These are phyloP conservation scores for Plutella xylostella DNA, from an alignment of 2,888 invertebrate species.

Conservation along the genomic window DNA sequence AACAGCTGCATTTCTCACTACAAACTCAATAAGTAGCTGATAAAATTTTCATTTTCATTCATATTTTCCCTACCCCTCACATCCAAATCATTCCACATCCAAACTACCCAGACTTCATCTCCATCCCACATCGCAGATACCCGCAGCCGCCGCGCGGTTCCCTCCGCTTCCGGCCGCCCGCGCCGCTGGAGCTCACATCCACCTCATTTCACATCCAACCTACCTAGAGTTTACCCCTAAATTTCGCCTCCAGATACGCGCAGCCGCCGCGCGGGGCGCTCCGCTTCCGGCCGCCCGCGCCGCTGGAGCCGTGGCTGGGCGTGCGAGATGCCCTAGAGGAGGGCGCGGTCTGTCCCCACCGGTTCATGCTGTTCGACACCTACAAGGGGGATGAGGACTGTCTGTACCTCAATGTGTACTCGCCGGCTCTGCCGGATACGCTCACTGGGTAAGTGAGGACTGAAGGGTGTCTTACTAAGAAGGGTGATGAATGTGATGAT, in stretches of 20 bases:
- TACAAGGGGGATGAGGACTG: conserved; percentile 76
- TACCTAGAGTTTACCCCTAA: neutral
- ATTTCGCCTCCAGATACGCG: conserved; percentile 38
- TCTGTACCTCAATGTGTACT: conserved; percentile 77
- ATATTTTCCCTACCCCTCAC: no score
- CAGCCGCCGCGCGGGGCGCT: conserved; percentile 57
- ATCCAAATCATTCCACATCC: no score
- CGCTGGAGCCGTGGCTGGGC: conserved; percentile 72
- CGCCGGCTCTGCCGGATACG: conserved; percentile 67
- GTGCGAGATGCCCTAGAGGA: conserved; percentile 76
- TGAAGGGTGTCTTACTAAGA: no score
- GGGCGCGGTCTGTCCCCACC: conserved; percentile 78
- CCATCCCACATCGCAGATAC: conserved; percentile 31
- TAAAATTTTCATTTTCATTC: no score
- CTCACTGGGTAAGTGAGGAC: conserved; percentile 40
- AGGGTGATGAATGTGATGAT: no score
- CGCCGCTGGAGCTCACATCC: conserved; percentile 66
- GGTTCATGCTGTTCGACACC: conserved; percentile 74
- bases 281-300: conserved; percentile 69
- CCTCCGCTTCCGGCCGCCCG: conserved; percentile 69
- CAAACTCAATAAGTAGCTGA: no score
- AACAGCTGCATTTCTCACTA: no score
- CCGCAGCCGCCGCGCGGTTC: conserved; percentile 59
- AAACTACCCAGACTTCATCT: neutral
- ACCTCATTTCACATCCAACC: no score